phyloP scores from a whole-genome alignment of 2,888 invertebrate genomes.

The Synergus laeviventris region DNA sequence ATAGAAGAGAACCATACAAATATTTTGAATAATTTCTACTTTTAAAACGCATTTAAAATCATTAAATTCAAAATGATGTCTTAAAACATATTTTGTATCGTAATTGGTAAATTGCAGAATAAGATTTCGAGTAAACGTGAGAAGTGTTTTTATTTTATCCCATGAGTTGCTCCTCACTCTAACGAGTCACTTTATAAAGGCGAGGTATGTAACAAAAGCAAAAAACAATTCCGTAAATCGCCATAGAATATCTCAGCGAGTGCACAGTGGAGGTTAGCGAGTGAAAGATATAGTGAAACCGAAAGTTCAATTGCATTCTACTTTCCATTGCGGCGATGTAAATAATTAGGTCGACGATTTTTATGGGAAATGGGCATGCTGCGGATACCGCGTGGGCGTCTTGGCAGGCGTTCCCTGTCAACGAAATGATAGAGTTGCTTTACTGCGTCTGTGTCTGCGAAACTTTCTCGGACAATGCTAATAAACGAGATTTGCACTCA shows the following conservation, averaged over 20 bases:
- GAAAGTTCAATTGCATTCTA: constrained; percentile 72
- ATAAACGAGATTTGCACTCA: constrained; percentile 16
- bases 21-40: too few species aligned
- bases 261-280: constrained; percentile 61
- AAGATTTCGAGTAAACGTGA: neutral
- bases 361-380: constrained; percentile 43
- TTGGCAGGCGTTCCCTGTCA: constrained; percentile 38
- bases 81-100: too few species aligned
- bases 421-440: constrained; percentile 30
- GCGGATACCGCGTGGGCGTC: constrained; percentile 41
- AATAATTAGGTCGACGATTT: constrained; percentile 58
- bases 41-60: too few species aligned
- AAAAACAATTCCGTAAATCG: constrained; percentile 1
- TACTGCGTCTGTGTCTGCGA: neutral
- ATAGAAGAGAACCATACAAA: too few species aligned
- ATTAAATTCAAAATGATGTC: too few species aligned
- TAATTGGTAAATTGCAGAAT: neutral
- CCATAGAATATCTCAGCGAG: constrained; percentile 36
- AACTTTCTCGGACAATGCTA: constrained; percentile 25
- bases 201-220: neutral
- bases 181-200: neutral
- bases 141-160: neutral
- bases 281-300: constrained; percentile 70
- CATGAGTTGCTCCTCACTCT: constrained; percentile 48
- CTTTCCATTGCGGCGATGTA: constrained; percentile 66